These are phyloP conservation scores for Scomber colias DNA, from an alignment of 2,113 vertebrate genomes.

Conservation along the genomic window DNA sequence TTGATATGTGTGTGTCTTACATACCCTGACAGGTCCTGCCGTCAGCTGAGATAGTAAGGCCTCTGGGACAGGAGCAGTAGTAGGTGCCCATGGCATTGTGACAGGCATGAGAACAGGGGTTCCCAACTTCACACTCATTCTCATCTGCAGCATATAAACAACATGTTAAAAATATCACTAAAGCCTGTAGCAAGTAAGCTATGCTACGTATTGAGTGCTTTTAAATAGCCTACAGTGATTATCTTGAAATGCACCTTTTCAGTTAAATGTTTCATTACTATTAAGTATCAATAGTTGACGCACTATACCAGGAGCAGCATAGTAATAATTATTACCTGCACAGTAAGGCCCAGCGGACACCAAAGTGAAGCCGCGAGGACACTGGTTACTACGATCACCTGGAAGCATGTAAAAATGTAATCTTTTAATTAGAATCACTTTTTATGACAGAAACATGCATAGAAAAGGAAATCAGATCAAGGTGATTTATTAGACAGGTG, in stretches of 20 bases:
- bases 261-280: not conserved
- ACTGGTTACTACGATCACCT: constrained; percentile 97
- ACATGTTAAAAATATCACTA: not conserved
- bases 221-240: not conserved
- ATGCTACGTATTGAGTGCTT: not conserved
- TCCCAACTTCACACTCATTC: constrained; percentile 90
- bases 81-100: constrained; percentile 94
- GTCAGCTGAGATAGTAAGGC: constrained; percentile 93
- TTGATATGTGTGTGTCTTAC: not conserved
- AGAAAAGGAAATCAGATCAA: not conserved
- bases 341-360: constrained; percentile 92
- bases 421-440: not conserved
- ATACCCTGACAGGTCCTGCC: constrained; percentile 94
- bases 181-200: too few relatives aligned
- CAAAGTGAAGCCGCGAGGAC: constrained; percentile 91
- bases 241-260: not conserved
- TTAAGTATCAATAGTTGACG: not conserved
- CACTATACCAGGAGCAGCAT: not conserved
- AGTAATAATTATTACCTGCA: constrained; percentile 84
- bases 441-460: not conserved
- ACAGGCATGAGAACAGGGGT: constrained; percentile 93
- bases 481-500: too few relatives aligned
- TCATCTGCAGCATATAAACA: constrained; percentile 86
- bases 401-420: constrained; percentile 17
- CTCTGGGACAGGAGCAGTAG: constrained; percentile 93